These are phyloP conservation scores for Macrostomum cliftonense DNA, from an alignment of 2,888 invertebrate genomes.

Conservation along the genomic window DNA sequence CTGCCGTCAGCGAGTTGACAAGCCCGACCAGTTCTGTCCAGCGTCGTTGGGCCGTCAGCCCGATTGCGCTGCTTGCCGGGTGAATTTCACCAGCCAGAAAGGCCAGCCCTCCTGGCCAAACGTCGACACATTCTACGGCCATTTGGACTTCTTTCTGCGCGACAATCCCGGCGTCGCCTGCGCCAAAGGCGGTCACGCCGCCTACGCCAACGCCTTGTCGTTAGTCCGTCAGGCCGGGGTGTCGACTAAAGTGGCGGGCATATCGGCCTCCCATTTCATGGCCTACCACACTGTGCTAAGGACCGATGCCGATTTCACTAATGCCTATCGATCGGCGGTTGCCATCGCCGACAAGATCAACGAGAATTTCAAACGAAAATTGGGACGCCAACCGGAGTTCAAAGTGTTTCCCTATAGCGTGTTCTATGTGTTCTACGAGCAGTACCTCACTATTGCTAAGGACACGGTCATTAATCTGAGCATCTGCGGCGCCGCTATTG, in stretches of 20 bases:
- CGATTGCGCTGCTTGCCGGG: constrained; percentile 11
- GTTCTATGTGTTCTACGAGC: constrained; percentile 84
- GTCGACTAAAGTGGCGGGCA: constrained; percentile 7
- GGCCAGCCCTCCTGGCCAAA: constrained; percentile 17
- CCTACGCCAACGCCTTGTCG: constrained; percentile 36
- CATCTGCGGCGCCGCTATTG: constrained; percentile 73
- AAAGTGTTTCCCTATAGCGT: constrained; percentile 44
- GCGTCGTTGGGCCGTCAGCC: constrained; percentile 20
- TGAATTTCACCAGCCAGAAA: constrained; percentile 17
- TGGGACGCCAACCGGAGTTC: no score
- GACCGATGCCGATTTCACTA: constrained; percentile 60
- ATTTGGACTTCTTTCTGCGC: constrained; percentile 35
- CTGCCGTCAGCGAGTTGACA: constrained; percentile 21
- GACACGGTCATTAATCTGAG: constrained; percentile 68
- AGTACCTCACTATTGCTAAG: constrained; percentile 67
- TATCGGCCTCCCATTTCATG: constrained; percentile 61
- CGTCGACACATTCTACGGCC: constrained; percentile 27
- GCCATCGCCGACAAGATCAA: no score
- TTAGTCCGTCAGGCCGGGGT: constrained; percentile 13
- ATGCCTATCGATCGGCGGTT: no score
- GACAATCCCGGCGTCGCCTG: constrained; percentile 39
- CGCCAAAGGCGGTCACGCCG: constrained; percentile 41
- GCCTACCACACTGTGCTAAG: constrained; percentile 65
- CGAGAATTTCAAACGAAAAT: no score
- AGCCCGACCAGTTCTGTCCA: constrained; percentile 22